Evolutionary conservation across 2,797 vertebrate species (phyloP), one percentile per base, ranked within the genome.

Genomic region (Spinibarbus caldwelli): DNA sequence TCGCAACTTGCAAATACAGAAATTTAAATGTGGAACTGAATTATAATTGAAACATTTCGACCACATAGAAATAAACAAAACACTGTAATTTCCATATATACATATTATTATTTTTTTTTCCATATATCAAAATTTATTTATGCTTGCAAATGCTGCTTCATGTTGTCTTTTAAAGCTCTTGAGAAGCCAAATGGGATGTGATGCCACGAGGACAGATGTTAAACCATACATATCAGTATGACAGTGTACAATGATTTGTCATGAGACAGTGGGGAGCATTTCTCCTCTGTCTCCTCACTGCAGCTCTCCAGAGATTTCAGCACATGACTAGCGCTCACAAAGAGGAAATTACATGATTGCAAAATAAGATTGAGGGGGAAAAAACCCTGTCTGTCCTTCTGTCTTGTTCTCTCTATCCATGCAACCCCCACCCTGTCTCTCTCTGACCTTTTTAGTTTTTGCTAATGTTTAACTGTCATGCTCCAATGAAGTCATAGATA

Each of bases 351-450:
- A 90, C 85, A 86, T 52, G 75, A 87, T 90, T 93, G 87, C 91
- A 83, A 92, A 93, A 92, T 67, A 78, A 36, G 36, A 81, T n/a
- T 29, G 80, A 90, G 78, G 72, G 87, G 82, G 6, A 38, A 47
- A 86, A 87, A 76, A 78, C 64, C 76, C 78, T 86, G 79, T 64
- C 76, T 87, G 84, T 29, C 15, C 83, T 83, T 90, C 89, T 93
- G 91, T 94, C 90, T 91, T 90, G 92, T 93, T 91, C 90, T 91
- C 87, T 84, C 52, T 86, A 71, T 82, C 80, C 78, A 70, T 54
- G 36, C 23, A 19, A 80, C 34, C 73, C 84, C 41, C 12, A 29
- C 17, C 62, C 80, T 86, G n/a, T n/a, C 62, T 86, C 83, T 89
- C 91, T 93, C 91, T 90, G 80, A 62, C 47, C 57, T 45, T 79